Evolutionary conservation across 2,113 vertebrate species (phyloP), one percentile per base, ranked within the genome.

Genomic region (Salvator merianae): DNA sequence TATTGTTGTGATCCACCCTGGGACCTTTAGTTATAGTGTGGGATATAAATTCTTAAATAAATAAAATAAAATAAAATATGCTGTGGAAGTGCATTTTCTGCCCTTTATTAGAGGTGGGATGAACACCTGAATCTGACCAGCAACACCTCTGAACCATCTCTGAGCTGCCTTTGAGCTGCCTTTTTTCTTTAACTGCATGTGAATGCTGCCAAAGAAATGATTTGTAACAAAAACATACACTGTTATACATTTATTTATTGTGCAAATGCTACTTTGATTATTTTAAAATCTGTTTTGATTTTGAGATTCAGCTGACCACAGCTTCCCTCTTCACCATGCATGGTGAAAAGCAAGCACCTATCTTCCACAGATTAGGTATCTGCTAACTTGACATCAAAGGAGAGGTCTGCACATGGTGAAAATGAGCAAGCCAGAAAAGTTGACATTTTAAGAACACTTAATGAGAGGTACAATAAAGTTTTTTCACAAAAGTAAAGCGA

Each of bases 301-400:
- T 4, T 34, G 40, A 59, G 80, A 82, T 47, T 47, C 6, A 47
- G 10, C 43, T 47, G 5, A 47, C 36, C 77, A 59, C 68, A 70
- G 5, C 66, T 77, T 84, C 84, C 81, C 88, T 59, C 79, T 85
- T 76, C 71, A 55, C 79, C 69, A 82, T 40, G 5, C 34, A 10
- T 85, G 82, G 63, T 50, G 74, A 86, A 77, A 36, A 82, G 74
- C 70, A 12, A 63, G 26, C 36, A 86, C 55, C 34, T 20, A 59
- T 59, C 38, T 20, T 36, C 81, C 71, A 69, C 84, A 69, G 70
- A 20, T 84, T 80, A 81, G 74, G 77, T 77, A 76, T 53, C 1
- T 82, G 68, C 68, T 77, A 88, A 81, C 28, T 53, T 5, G 1
- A 82, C 84, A 71, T 34, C 43, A 24, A n/a, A 59, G 79, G 2